Base-by-base conservation (phyloP, 2,797 vertebrate species). In the Tamandua tetradactyla region DNA sequence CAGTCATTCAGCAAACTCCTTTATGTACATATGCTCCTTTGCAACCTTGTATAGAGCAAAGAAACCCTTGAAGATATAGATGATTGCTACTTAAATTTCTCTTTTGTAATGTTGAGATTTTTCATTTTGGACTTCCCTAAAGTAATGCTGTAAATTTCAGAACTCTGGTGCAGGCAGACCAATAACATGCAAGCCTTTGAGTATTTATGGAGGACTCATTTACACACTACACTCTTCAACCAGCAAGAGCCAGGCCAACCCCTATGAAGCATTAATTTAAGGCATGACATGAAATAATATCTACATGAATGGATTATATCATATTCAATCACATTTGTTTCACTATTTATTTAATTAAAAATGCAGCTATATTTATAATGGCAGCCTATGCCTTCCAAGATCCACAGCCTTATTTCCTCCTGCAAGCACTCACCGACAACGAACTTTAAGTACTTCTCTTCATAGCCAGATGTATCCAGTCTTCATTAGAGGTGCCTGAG, bases 261-360 rank as follows among this genome's bases (percentile, higher is more conserved):
- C 72, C 71, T 91, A 42, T 79, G 79, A 78, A 96, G 57, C 74
- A 96, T 91, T 96, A 59, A 96, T 55, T 96, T 97, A 95, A 94
- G 47, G 42, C 47, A 93, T 95, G 71, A 96, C 87, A 95, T 92
- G n/a, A 87, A 98, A 94, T 83, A 94, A 96, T 96, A 96, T 94
- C 93, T 95, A 86, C 55, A 96, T 37, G 86, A 96, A 89, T 47
- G 93, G 64, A 95, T 68, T 89, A 97, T 97, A 95, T 93, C 0
- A 94, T 96, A 95, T 97, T 97, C 87, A 96, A 95, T 97, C 88
- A 93, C 89, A 94, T 96, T 40, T 76, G 96, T 93, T 95, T 96
- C 83, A 69, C 76, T 94, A 97, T 93, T 97, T 95, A 94, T 97
- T 97, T 83, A 40, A 92, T 96, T 96, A 97, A 96, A 95, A 97